Percentiles rank a stretch among this genome's conserved stretches.
Conservation (phyloP, 1,140 invertebrate species). For the Diploscapter pachys region DNA sequence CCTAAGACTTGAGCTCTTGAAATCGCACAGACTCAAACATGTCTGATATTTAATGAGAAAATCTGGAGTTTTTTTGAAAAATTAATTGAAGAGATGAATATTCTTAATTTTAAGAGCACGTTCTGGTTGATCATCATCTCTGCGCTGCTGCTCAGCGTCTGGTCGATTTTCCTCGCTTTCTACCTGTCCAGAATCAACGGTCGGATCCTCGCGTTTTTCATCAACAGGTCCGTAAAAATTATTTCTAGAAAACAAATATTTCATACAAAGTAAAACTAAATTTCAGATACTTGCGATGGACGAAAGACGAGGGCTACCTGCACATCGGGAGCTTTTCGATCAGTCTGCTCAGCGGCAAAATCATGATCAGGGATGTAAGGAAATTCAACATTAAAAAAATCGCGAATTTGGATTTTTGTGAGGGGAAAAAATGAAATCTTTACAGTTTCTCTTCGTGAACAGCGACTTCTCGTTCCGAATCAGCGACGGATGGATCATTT, state of each 20-base stretch:
- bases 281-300: slow-evolving; percentile 27
- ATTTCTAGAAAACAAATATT: too few relatives aligned
- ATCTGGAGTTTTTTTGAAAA: too few relatives aligned
- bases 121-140: slow-evolving; percentile 9
- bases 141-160: slow-evolving; percentile 43
- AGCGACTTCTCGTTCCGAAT: slow-evolving; percentile 87
- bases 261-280: too few relatives aligned
- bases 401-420: not conserved
- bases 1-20: too few relatives aligned
- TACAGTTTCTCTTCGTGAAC: slow-evolving; percentile 85
- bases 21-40: too few relatives aligned
- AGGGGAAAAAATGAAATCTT: not conserved
- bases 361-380: slow-evolving; percentile 78
- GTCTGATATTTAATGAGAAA: too few relatives aligned
- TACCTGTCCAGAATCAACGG: slow-evolving; percentile 48
- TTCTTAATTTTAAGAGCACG: not conserved
- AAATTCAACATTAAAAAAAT: not conserved
- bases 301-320: slow-evolving; percentile 38
- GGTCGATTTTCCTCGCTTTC: slow-evolving; percentile 46
- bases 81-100: not conserved
- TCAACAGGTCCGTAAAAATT: slow-evolving; percentile 1
- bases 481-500: slow-evolving; percentile 81
- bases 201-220: slow-evolving; percentile 28
- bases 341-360: slow-evolving; percentile 90
- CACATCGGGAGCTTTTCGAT: slow-evolving; percentile 79